Conservation (phyloP, 2,113 vertebrate genomes). For the Aepyceros melampus region DNA sequence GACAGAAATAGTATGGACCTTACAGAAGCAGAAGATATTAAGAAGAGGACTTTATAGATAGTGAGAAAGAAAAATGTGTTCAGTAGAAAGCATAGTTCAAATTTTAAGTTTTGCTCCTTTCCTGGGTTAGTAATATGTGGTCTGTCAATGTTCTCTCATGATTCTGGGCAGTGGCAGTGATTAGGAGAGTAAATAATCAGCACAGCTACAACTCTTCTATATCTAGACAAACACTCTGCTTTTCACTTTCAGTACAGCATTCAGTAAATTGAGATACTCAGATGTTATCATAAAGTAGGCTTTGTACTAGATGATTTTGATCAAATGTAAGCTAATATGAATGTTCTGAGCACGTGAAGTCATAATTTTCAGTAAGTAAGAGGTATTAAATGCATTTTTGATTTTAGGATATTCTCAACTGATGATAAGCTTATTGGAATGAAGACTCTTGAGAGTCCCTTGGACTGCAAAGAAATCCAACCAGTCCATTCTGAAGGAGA, state of each 20-base stretch:
- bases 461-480: too few relatives aligned
- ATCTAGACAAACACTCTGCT: not conserved
- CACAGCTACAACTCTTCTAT: rapidly evolving
- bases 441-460: too few relatives aligned
- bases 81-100: not conserved
- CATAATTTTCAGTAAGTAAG: not conserved
- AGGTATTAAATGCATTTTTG: not conserved
- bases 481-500: too few relatives aligned
- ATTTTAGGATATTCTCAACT: not conserved
- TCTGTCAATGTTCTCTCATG: not conserved
- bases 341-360: not conserved
- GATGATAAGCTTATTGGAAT: not conserved
- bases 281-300: not conserved
- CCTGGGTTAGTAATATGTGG: not conserved
- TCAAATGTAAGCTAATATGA: not conserved
- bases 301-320: not conserved
- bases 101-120: not conserved
- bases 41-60: not conserved
- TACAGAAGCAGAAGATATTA: not conserved
- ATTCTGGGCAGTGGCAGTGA: not conserved
- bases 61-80: not conserved
- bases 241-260: not conserved
- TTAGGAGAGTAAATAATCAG: not conserved
- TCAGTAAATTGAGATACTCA: not conserved
- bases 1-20: not conserved